Percentiles rank a stretch among this genome's conserved stretches.
Evolutionary conservation across 2,113 vertebrate species (phyloP).

Genomic region (Laticauda colubrina): DNA sequence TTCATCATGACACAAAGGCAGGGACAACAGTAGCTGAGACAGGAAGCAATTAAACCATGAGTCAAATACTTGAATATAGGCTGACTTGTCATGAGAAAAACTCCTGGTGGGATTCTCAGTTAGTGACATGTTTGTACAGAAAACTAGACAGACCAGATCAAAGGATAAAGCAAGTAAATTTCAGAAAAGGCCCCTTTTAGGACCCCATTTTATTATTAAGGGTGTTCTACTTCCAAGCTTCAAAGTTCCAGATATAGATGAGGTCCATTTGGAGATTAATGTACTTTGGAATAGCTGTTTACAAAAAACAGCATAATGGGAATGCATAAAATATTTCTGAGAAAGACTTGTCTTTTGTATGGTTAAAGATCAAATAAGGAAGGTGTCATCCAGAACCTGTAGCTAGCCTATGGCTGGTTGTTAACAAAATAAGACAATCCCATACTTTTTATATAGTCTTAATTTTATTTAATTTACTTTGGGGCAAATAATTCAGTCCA

Average conservation of each 20-base stretch:
- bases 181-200: not conserved
- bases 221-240: not conserved
- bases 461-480: not conserved
- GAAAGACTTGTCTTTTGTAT: not conserved
- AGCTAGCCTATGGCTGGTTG: not conserved
- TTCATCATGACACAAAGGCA: not conserved
- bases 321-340: not conserved
- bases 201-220: not conserved
- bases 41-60: conserved; percentile 12
- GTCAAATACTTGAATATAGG: not conserved
- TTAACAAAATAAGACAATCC: not conserved
- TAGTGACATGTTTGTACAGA: not conserved
- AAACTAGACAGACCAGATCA: not conserved
- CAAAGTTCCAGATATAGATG: not conserved
- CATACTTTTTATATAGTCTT: not conserved
- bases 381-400: not conserved
- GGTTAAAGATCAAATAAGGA: not conserved
- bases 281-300: not conserved
- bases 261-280: not conserved
- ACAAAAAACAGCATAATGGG: not conserved
- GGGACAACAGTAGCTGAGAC: not conserved
- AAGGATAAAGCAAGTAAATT: not conserved
- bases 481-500: not conserved
- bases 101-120: not conserved
- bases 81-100: not conserved